These are phyloP conservation scores for Lepidotrigona ventralis DNA, from an alignment of 1,140 invertebrate genomes.

Conservation along the genomic window DNA sequence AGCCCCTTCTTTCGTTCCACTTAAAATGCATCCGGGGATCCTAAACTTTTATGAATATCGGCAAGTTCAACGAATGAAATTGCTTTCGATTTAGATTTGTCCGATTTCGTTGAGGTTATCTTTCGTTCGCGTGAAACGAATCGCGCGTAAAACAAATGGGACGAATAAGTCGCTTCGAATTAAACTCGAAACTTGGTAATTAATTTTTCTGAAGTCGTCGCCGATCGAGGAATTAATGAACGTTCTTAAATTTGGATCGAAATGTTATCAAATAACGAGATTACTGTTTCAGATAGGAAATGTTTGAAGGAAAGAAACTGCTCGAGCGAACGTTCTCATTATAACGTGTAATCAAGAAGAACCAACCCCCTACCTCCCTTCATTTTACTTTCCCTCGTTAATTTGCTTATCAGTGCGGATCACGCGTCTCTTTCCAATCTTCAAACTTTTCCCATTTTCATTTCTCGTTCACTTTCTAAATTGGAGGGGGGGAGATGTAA, in stretches of 20 bases:
- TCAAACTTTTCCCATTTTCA: neutral
- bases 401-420: too few species aligned
- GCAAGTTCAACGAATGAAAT: neutral
- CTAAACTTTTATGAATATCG: slow-evolving; percentile 5
- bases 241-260: neutral
- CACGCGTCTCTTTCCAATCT: too few species aligned
- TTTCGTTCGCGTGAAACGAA: too few species aligned
- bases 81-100: neutral
- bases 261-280: neutral
- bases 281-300: neutral
- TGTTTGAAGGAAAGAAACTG: too few species aligned
- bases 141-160: too few species aligned
- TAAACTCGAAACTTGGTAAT: neutral
- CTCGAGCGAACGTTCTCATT: too few species aligned
- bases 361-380: too few species aligned
- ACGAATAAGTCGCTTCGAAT: neutral
- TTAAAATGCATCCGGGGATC: neutral
- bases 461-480: neutral
- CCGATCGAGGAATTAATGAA: neutral
- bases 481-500: neutral
- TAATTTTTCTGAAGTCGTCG: neutral
- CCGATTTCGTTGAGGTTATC: neutral
- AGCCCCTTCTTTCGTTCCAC: too few species aligned
- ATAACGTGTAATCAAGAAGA: too few species aligned
- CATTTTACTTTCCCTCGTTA: too few species aligned